Evolutionary conservation across 2,113 vertebrate species (phyloP).

Genomic region (Neotragus moschatus): DNA sequence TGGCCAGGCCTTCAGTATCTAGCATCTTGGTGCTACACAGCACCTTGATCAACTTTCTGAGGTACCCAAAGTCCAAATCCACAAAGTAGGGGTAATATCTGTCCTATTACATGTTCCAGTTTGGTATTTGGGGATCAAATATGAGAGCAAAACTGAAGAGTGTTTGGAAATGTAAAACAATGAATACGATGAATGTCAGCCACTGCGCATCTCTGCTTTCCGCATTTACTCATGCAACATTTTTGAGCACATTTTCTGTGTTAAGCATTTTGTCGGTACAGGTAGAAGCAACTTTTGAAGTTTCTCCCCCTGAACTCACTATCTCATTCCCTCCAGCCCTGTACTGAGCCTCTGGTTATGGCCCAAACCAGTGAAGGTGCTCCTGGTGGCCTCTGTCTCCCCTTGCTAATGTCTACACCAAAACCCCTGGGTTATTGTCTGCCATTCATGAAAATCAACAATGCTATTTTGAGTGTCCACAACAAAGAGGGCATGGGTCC

Average conservation of each 20-base stretch:
- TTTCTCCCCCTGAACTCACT: not conserved
- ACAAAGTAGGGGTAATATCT: not conserved
- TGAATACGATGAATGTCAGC: not conserved
- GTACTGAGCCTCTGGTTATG: not conserved
- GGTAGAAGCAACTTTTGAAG: not conserved
- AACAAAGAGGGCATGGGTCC: not conserved
- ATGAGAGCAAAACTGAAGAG: not conserved
- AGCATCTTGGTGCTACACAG: not conserved
- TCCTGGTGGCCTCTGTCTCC: not conserved
- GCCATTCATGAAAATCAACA: not conserved
- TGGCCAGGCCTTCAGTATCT: not conserved
- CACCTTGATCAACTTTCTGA: not conserved
- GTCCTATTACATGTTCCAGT: not conserved
- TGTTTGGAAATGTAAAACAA: not conserved
- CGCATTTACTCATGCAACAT: not conserved
- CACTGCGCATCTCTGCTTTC: not conserved
- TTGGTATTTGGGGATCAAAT: not conserved
- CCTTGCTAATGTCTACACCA: not conserved
- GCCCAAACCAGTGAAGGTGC: not conserved
- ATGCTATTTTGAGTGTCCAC: not conserved
- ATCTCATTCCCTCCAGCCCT: not conserved
- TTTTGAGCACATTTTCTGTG: not conserved
- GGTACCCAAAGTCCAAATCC: not conserved
- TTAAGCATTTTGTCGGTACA: not conserved
- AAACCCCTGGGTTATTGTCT: not conserved